Percentiles rank a stretch among this genome's conserved stretches.
These are phyloP conservation scores for Coenonympha arcania DNA, from an alignment of 2,888 invertebrate species.

Conservation along the genomic window DNA sequence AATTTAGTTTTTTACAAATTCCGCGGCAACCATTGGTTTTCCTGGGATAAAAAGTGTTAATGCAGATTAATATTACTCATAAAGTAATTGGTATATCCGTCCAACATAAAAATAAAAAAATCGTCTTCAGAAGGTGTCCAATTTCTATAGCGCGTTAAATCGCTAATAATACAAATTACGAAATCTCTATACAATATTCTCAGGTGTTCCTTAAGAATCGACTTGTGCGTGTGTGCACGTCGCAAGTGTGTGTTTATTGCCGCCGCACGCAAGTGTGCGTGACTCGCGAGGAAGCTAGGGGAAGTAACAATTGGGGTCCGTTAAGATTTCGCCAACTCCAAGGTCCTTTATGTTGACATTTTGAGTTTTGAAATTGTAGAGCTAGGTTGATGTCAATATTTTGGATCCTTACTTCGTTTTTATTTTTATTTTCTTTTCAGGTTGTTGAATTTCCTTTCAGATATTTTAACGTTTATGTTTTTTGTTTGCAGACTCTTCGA, in stretches of 20 bases:
- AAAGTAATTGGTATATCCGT: too few relatives aligned
- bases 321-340: constrained; percentile 1
- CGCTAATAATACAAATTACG: neutral
- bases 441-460: neutral
- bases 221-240: constrained; percentile 9
- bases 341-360: neutral
- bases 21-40: too few relatives aligned
- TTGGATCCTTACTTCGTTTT: too few relatives aligned
- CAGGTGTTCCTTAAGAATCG: constrained; percentile 21
- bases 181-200: constrained; percentile 6
- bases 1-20: too few relatives aligned
- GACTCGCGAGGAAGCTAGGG: constrained; percentile 16
- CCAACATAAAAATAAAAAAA: too few relatives aligned
- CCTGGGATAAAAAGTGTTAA: too few relatives aligned
- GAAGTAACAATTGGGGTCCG: constrained; percentile 11
- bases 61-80: too few relatives aligned
- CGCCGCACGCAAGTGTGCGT: constrained; percentile 13
- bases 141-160: neutral
- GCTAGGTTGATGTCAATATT: neutral
- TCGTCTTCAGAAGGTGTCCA: too few relatives aligned
- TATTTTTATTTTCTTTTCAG: too few relatives aligned
- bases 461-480: neutral
- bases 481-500: constrained; percentile 79
- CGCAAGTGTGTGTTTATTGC: constrained; percentile 22
- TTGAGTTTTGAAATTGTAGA: neutral